phyloP scores from a whole-genome alignment of 2,888 invertebrate genomes.

The Spilarctia lutea region DNA sequence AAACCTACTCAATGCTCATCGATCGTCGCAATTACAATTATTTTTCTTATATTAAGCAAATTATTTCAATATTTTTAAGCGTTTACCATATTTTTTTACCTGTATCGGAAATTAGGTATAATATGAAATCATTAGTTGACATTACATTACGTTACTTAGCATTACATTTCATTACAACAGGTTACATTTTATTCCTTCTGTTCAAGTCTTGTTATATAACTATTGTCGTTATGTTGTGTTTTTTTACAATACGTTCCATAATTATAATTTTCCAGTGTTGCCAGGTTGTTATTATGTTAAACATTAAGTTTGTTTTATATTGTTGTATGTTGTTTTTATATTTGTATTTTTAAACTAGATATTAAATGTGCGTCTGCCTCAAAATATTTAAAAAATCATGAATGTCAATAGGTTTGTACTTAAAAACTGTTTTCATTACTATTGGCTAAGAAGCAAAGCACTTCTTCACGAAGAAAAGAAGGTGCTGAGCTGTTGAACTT shows the following conservation, averaged over 20 bases:
- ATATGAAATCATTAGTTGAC: neutral
- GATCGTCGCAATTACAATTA: neutral
- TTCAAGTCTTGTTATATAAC: slow-evolving; percentile 8
- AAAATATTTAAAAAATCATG: neutral
- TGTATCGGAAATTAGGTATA: neutral
- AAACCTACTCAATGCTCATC: slow-evolving; percentile 14
- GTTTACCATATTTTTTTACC: neutral
- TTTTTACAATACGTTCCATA: slow-evolving; percentile 18
- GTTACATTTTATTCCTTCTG: neutral
- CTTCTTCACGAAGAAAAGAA: neutral
- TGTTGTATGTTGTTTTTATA: slow-evolving; percentile 30
- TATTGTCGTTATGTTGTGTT: slow-evolving; percentile 25
- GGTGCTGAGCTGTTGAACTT: neutral
- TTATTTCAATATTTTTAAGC: neutral
- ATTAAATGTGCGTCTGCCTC: slow-evolving; percentile 8
- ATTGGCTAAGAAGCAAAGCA: neutral
- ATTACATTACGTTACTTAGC: neutral
- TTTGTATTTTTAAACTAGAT: slow-evolving; percentile 20
- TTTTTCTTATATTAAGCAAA: neutral
- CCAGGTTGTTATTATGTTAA: slow-evolving; percentile 39
- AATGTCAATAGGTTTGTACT: slow-evolving; percentile 1
- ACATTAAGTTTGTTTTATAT: slow-evolving; percentile 43
- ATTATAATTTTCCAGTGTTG: slow-evolving; percentile 27
- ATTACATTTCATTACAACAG: neutral
- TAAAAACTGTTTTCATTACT: neutral